Percentiles rank a stretch among this genome's conserved stretches.
These are phyloP conservation scores for Drosophila ohnishii DNA, from an alignment of 1,140 invertebrate species.

Conservation along the genomic window DNA sequence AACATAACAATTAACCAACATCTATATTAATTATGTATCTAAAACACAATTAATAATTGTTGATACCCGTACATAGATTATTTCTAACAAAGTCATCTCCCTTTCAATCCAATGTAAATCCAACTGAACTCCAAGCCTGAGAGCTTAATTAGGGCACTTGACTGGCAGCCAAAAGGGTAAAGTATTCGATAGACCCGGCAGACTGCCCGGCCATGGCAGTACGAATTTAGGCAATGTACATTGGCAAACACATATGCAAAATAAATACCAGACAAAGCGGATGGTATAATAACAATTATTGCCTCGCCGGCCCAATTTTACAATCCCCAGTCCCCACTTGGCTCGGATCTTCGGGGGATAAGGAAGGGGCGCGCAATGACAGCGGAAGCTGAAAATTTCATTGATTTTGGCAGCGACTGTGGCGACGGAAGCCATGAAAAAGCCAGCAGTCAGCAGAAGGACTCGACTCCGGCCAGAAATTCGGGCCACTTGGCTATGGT, in stretches of 20 bases:
- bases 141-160: slow-evolving; percentile 11
- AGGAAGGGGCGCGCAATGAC: slow-evolving; percentile 43
- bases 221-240: slow-evolving; percentile 22
- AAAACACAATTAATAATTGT: not conserved
- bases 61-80: too few relatives aligned
- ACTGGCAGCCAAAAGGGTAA: slow-evolving; percentile 7
- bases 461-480: slow-evolving; percentile 54
- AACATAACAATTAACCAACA: too few relatives aligned
- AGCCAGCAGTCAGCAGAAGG: slow-evolving; percentile 56
- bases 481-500: slow-evolving; percentile 62
- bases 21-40: not conserved
- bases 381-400: slow-evolving; percentile 73
- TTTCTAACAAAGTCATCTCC: not conserved
- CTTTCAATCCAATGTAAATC: not conserved
- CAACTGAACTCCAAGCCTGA: not conserved
- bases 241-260: slow-evolving; percentile 70
- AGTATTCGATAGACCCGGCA: slow-evolving; percentile 2
- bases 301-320: slow-evolving; percentile 65
- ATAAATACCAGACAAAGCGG: slow-evolving; percentile 75
- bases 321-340: slow-evolving; percentile 43
- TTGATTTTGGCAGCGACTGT: slow-evolving; percentile 71
- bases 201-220: not conserved
- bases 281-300: slow-evolving; percentile 81
- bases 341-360: slow-evolving; percentile 9
- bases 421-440: slow-evolving; percentile 61